Evolutionary conservation across 1,140 invertebrate genomes (phyloP).

Genomic region (Drosophila pseudoobscura): DNA sequence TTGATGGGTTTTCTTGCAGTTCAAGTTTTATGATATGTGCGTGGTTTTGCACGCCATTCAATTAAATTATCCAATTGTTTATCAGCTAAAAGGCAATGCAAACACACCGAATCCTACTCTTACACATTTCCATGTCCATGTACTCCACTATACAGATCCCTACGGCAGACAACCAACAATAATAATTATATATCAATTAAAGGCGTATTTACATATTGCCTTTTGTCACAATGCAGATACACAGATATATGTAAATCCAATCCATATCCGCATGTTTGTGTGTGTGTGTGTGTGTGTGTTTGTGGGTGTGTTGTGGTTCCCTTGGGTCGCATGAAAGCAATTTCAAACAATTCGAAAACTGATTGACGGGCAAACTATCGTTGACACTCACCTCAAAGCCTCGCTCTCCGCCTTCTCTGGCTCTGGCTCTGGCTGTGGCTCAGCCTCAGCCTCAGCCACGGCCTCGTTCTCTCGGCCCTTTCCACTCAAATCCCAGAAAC

Average conservation of each 20-base stretch:
- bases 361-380: slow-evolving; percentile 68
- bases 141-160: neutral
- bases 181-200: slow-evolving; percentile 74
- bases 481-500: neutral
- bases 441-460: slow-evolving; percentile 11
- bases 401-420: neutral
- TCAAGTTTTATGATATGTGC: no score
- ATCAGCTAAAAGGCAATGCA: no score
- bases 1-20: no score
- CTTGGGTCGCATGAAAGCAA: slow-evolving; percentile 8
- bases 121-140: no score
- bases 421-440: neutral
- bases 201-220: slow-evolving; percentile 68
- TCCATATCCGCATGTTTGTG: neutral
- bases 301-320: slow-evolving; percentile 12
- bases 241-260: slow-evolving; percentile 7
- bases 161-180: slow-evolving; percentile 49
- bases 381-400: slow-evolving; percentile 39
- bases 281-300: neutral
- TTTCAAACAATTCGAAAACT: slow-evolving; percentile 41
- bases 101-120: no score
- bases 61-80: no score
- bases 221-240: slow-evolving; percentile 41
- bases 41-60: no score
- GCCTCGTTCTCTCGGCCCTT: slow-evolving; percentile 14